Evolutionary conservation across 2,113 vertebrate genomes (phyloP).

Genomic region (Telmatochromis sp.): DNA sequence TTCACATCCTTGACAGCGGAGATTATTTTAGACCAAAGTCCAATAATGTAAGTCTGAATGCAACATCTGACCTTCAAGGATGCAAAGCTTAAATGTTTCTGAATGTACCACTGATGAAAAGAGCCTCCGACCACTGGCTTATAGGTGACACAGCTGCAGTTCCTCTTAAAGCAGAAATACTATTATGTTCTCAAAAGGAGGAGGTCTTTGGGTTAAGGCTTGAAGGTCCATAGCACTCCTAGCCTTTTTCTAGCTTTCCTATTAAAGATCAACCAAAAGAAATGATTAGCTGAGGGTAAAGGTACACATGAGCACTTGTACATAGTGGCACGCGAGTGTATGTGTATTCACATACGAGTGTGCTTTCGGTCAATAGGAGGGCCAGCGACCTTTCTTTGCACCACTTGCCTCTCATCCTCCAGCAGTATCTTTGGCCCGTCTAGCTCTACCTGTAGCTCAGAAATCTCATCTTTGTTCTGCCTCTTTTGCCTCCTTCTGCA

Average conservation of each 20-base stretch:
- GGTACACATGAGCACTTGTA: not conserved
- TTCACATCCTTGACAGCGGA: not conserved
- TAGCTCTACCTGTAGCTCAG: conserved; percentile 59
- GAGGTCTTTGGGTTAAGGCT: conserved; percentile 14
- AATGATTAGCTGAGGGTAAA: conserved; percentile 1
- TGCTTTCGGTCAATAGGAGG: conserved; percentile 1
- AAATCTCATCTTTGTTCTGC: conserved; percentile 53
- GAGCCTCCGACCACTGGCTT: conserved; percentile 16
- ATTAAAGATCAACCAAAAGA: conserved; percentile 22
- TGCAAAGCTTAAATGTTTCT: conserved; percentile 19
- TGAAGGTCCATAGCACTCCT: not conserved
- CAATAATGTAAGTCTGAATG: not conserved
- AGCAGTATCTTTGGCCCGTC: conserved; percentile 35
- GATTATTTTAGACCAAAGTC: conserved; percentile 6
- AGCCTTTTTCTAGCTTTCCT: not conserved
- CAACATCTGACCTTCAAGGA: conserved; percentile 28
- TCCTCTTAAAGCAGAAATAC: not conserved
- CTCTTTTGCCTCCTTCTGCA: conserved; percentile 38
- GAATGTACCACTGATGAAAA: not conserved
- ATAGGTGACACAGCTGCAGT: not conserved
- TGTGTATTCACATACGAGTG: not conserved
- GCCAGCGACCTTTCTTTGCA: conserved; percentile 40
- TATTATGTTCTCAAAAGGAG: not conserved
- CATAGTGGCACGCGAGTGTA: not conserved
- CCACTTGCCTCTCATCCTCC: conserved; percentile 34